Conservation (phyloP, 2,113 vertebrate genomes). For the Boleophthalmus pectinirostris region DNA sequence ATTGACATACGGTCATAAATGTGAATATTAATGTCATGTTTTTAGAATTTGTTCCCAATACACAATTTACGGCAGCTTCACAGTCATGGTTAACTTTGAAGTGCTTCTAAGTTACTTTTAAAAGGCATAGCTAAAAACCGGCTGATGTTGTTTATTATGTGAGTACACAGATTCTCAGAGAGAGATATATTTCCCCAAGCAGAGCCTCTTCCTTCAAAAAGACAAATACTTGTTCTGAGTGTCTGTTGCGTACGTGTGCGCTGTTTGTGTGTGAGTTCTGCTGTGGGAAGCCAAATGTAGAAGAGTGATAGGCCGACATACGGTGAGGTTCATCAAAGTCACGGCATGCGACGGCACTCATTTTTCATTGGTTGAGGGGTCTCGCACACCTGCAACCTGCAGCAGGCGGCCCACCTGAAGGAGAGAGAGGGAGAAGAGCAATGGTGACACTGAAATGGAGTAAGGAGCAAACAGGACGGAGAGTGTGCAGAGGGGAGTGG, state of each 20-base stretch:
- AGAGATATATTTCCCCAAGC: slow-evolving; percentile 79
- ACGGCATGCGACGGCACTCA: slow-evolving; percentile 86
- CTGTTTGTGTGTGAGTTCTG: slow-evolving; percentile 63
- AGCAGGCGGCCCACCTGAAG: slow-evolving; percentile 74
- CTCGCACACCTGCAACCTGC: slow-evolving; percentile 85
- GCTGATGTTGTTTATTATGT: slow-evolving; percentile 17
- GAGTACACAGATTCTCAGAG: slow-evolving; percentile 20
- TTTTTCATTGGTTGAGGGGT: slow-evolving; percentile 97
- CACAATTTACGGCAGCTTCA: background rate
- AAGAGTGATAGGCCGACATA: slow-evolving; percentile 93
- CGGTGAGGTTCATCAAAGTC: slow-evolving; percentile 98
- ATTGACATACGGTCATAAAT: background rate
- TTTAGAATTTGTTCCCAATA: background rate
- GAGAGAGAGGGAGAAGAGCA: slow-evolving; percentile 9
- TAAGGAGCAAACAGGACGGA: slow-evolving; percentile 40
- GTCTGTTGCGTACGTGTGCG: slow-evolving; percentile 49
- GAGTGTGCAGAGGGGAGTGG: slow-evolving; percentile 33
- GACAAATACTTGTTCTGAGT: slow-evolving; percentile 87
- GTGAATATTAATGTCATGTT: background rate
- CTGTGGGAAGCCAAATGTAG: slow-evolving; percentile 95
- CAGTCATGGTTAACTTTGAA: slow-evolving; percentile 24
- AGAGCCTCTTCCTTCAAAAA: slow-evolving; percentile 90
- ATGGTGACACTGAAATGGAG: slow-evolving; percentile 38
- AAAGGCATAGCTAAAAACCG: slow-evolving; percentile 13
- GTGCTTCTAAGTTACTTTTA: slow-evolving; percentile 11